Base-by-base conservation (phyloP, 2,797 vertebrate genomes). In the Sebastes minor region DNA sequence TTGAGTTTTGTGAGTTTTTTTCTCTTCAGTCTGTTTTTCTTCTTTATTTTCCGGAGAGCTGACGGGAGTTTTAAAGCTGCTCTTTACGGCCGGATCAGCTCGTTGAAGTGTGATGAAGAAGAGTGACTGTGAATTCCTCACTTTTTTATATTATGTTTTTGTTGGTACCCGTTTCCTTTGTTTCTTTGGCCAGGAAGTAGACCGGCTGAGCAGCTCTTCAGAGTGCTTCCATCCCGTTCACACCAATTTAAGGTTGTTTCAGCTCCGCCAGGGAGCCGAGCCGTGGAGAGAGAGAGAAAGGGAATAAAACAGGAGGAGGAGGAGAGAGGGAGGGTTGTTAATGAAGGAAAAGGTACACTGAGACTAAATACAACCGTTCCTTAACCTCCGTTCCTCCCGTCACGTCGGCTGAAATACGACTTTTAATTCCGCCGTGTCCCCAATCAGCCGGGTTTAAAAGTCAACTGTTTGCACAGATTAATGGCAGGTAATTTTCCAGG, bases 391-490 rank as follows among this genome's bases (percentile, higher is more conserved):
- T 80, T 56, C 82, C 88, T 88, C 75, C 82, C 84, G 91, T 91
- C 90, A 83, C 79, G 46, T 84, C 79, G 30, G 76, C 78, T 93
- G 89, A 94, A 92, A 94, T 89, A 94, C 35, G 57, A 91, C 85
- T 94, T 91, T 94, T 94, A 90, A 94, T 95, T 95, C 94, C 74
- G 86, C 83, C 49, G 71, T 90, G 80, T 89, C 89, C 82, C 77
- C 83, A 91, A 94, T 94, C 90, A 90, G 73, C 4, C 27, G 87
- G 86, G 88, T 88, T 90, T 83, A 90, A 84, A 87, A 94, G 92
- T 92, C 88, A 94, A 95, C 90, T 87, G 92, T 95, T 96, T 95
- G 93, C 93, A 95, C 91, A 93, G 89, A 94, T 93, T 94, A 93
- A 94, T 91, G 81, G 86, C 86, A 92, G 89, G 92, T 92, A 85